Evolutionary conservation across 2,113 vertebrate species (phyloP).

Genomic region (Entomyzon cyanotis): DNA sequence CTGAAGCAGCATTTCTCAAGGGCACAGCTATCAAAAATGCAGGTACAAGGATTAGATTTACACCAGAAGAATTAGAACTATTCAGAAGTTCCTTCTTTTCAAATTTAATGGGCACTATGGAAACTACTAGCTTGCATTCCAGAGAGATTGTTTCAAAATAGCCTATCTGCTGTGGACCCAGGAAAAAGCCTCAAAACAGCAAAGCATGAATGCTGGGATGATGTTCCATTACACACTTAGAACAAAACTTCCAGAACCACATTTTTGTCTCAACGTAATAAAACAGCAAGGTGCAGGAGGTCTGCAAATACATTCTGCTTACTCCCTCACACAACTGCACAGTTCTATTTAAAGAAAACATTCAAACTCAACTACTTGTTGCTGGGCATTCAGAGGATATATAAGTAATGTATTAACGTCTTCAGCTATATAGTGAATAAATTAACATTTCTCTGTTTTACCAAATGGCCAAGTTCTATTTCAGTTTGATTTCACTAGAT

Average conservation of each 20-base stretch:
- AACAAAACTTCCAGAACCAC: not conserved
- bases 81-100: not conserved
- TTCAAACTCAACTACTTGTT: not conserved
- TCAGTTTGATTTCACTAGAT: not conserved
- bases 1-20: slow-evolving; percentile 31
- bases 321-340: not conserved
- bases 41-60: not conserved
- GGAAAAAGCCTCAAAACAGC: not conserved
- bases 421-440: not conserved
- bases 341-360: not conserved
- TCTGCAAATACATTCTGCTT: not conserved
- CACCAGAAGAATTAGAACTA: not conserved
- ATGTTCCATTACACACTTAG: not conserved
- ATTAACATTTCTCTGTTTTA: not conserved
- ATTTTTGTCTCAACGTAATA: not conserved
- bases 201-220: not conserved
- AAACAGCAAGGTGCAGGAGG: not conserved
- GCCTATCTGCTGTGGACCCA: fast-evolving
- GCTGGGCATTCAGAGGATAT: not conserved
- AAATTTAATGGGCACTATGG: not conserved
- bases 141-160: not conserved
- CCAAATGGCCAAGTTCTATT: not conserved
- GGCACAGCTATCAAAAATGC: not conserved
- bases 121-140: not conserved
- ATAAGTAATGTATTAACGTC: not conserved